Percentiles rank a stretch among this genome's conserved stretches.
Conservation (phyloP, 2,888 invertebrate species). For the Fissipunctia ypsillon region DNA sequence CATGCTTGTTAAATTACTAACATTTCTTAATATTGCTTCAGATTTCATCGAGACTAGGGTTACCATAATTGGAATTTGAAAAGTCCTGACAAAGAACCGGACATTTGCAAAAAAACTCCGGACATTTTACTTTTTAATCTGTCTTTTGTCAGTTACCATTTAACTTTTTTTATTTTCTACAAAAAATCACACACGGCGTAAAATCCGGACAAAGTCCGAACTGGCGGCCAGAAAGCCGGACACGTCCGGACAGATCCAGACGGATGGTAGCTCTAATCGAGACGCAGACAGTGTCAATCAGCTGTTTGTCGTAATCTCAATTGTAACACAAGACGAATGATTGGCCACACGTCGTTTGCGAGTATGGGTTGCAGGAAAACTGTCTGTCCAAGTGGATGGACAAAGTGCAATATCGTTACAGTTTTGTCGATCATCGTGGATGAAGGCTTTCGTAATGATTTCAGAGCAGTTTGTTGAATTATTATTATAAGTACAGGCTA, state of each 20-base stretch:
- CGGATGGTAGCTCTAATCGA: slow-evolving; percentile 12
- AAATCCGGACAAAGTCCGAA: not conserved
- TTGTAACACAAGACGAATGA: slow-evolving; percentile 46
- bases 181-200: not conserved
- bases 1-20: slow-evolving; percentile 48
- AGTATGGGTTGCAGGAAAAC: slow-evolving; percentile 45
- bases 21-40: slow-evolving; percentile 54
- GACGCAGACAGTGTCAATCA: slow-evolving; percentile 51
- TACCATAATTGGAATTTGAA: slow-evolving; percentile 1
- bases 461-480: slow-evolving; percentile 2
- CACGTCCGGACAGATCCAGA: not conserved
- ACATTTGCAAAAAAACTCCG: not conserved
- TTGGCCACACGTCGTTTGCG: slow-evolving; percentile 22
- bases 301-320: slow-evolving; percentile 46
- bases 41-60: slow-evolving; percentile 37
- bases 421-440: slow-evolving; percentile 1
- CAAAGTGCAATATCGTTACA: slow-evolving; percentile 33
- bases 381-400: slow-evolving; percentile 23
- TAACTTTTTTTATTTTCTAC: not conserved
- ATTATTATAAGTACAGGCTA: not conserved
- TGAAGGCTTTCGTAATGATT: not conserved
- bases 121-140: not conserved
- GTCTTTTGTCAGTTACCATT: not conserved
- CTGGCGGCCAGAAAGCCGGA: not conserved
- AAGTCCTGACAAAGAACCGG: not conserved